Base-by-base conservation (phyloP, 2,113 vertebrate species). In the Menura novaehollandiae region DNA sequence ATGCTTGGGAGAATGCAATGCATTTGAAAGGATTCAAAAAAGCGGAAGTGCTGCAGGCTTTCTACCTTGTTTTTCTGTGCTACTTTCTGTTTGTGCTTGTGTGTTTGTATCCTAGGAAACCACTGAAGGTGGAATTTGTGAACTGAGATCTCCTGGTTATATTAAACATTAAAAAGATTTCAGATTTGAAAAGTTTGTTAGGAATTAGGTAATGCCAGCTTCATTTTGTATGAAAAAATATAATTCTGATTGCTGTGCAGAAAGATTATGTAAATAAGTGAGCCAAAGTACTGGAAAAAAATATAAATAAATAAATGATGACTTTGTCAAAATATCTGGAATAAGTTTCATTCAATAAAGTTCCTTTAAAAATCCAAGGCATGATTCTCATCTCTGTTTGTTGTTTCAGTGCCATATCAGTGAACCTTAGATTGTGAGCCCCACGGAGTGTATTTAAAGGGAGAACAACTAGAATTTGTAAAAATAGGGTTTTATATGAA, bases 81-180 rank as follows among this genome's bases (percentile, higher is more conserved):
- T 76, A 20, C 41, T 56, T 90, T 94, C 71, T 89, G n/a, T 89
- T 95, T 91, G 41, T 79, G 26, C n/a, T 62, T 78, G 18, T 82
- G 17, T 87, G n/a, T 72, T 87, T 49, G 95, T 94, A 95, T 91
- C 91, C 93, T 88, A 93, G 91, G 94, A 96, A 95, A 96, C 81
- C 51, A 85, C 7, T 44, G 33, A 82, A 77, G 43, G 56, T 80
- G 55, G 47, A 71, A 77, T 84, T 88, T 90, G 59, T 71, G 72
- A 95, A 78, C 41, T 33, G 23, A 85, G 66, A 79, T 28, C 32
- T 91, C 37, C 41, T 33, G 39, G 22, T 55, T 87, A 15, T 21
- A 72, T 64, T 72, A 85, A 93, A 85, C 41, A 46, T 89, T 64
- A n/a, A 53, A 85, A 94, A 79, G 0, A 69, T 83, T 80, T 79